A percentile compares a stretch with the other conserved stretches of the same genome.
phyloP scores from a whole-genome alignment of 2,113 vertebrate species.

The Rousettus leschenaultii region DNA sequence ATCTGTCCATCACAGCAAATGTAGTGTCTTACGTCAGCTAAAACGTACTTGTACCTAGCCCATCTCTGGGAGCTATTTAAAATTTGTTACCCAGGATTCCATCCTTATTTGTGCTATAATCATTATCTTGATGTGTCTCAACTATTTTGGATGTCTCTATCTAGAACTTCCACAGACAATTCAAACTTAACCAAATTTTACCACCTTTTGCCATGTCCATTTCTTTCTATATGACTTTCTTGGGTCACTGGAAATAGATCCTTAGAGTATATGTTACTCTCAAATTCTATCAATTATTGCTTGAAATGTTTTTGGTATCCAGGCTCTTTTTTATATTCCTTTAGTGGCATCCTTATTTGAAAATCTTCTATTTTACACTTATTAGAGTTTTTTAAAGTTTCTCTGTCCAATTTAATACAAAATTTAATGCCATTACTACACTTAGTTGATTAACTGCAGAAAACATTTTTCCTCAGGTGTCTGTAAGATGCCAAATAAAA shows the following conservation, averaged over 20 bases:
- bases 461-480: not conserved
- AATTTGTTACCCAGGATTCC: not conserved
- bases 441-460: not conserved
- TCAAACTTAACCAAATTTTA: not conserved
- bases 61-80: not conserved
- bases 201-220: not conserved
- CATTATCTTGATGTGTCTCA: not conserved
- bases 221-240: not conserved
- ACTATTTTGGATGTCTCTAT: not conserved
- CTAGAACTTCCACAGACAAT: not conserved
- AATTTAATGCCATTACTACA: not conserved
- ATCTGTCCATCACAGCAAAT: not conserved
- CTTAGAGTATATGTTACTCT: not conserved
- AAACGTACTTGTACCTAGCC: too few relatives aligned
- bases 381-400: not conserved
- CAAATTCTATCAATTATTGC: not conserved
- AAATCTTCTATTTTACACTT: not conserved
- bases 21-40: not conserved
- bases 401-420: not conserved
- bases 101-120: not conserved
- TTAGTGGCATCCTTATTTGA: not conserved
- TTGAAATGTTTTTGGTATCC: not conserved
- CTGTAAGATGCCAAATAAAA: not conserved
- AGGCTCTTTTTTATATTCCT: not conserved
- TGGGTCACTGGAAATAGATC: not conserved